A percentile compares a stretch with the other conserved stretches of the same genome.
Evolutionary conservation across 2,888 invertebrate species (phyloP).

Genomic region (Drosophila villosipedis): DNA sequence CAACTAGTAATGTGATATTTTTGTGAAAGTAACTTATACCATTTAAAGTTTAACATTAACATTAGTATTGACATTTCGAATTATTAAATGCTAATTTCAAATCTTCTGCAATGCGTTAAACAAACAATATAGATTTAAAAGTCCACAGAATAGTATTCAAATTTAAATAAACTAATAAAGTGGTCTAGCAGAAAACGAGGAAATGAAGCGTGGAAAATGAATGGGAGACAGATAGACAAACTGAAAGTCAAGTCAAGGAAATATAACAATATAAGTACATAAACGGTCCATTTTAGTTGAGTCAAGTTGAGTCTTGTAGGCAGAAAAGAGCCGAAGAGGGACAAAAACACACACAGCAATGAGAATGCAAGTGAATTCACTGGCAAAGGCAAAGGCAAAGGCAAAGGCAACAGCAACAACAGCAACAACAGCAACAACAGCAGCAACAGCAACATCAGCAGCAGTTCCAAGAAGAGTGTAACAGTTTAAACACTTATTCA

Average conservation of each 20-base stretch:
- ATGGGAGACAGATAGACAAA: constrained; percentile 1
- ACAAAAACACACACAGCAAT: constrained; percentile 15
- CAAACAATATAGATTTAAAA: background rate
- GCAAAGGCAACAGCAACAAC: constrained; percentile 13
- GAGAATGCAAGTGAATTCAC: constrained; percentile 57
- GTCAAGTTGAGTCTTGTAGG: constrained; percentile 29
- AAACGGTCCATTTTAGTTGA: constrained; percentile 51
- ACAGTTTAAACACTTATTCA: constrained; percentile 63
- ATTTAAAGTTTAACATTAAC: background rate
- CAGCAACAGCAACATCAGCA: background rate
- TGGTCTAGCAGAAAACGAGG: background rate
- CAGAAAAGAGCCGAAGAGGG: background rate
- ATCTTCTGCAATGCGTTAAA: background rate
- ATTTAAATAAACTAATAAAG: constrained; percentile 13
- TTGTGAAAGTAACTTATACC: background rate
- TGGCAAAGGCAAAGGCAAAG: constrained; percentile 9
- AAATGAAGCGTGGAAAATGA: background rate
- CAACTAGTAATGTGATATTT: background rate
- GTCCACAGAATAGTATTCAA: background rate
- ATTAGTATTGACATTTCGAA: background rate
- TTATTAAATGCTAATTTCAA: background rate
- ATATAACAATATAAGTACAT: constrained; percentile 60
- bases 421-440: background rate
- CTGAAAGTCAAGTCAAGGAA: constrained; percentile 15
- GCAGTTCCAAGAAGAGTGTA: constrained; percentile 32